Percentiles rank a stretch among this genome's conserved stretches.
Evolutionary conservation across 1,140 invertebrate genomes (phyloP).

Genomic region (Bombyx mori): DNA sequence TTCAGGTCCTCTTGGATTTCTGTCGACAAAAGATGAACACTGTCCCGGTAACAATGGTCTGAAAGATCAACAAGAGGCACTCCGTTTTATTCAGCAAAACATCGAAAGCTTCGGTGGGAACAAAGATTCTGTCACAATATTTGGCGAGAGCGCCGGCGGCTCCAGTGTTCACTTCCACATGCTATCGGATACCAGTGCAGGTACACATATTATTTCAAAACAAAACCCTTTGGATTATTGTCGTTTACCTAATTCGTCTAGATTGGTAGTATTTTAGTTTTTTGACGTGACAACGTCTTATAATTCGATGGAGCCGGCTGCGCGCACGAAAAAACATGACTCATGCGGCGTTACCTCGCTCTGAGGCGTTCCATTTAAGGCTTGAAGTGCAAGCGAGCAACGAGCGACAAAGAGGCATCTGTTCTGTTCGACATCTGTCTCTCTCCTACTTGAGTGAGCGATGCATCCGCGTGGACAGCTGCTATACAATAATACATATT

Average conservation of each 20-base stretch:
- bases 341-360: too few species aligned
- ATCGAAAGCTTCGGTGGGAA: constrained; percentile 84
- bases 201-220: constrained; percentile 14
- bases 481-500: too few species aligned
- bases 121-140: constrained; percentile 77
- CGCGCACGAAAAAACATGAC: too few species aligned
- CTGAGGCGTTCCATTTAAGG: too few species aligned
- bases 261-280: too few species aligned
- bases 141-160: constrained; percentile 81
- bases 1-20: constrained; percentile 71
- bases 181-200: constrained; percentile 73
- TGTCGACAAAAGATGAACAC: constrained; percentile 76
- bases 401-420: too few species aligned
- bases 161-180: constrained; percentile 78
- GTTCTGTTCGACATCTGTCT: too few species aligned
- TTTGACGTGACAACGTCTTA: too few species aligned
- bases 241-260: neutral
- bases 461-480: too few species aligned
- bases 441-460: too few species aligned
- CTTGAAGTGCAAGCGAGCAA: too few species aligned
- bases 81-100: constrained; percentile 81
- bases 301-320: too few species aligned
- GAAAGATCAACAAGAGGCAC: constrained; percentile 81
- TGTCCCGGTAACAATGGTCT: constrained; percentile 82
- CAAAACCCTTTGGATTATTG: neutral